Evolutionary conservation across 2,797 vertebrate species (phyloP), one percentile per base, ranked within the genome.

Genomic region (Lophotriccus pileatus): DNA sequence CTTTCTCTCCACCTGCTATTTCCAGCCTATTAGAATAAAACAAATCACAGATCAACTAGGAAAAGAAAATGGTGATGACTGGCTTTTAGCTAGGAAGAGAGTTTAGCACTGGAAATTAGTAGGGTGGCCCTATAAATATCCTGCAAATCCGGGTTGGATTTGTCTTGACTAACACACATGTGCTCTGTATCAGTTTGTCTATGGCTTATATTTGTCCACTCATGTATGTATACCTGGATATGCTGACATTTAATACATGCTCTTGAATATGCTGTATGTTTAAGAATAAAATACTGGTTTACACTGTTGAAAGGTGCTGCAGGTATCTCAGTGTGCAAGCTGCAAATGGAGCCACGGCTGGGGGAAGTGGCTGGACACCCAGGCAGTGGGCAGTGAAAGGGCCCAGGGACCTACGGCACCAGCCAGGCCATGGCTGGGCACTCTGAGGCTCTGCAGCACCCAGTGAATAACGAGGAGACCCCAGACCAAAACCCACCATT

Each of bases 21-120:
- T 49, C 64, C 24, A 36, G 7, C n/a, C 34, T 76, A 7, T 60
- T 68, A n/a, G 36, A 69, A 55, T 50, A 64, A 86, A 79, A 72
- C 34, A 58, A 5, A 30, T 81, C 37, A 37, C 14, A 53, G 12
- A 37, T 8, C 7, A 59, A 14, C 9, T 28, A 41, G 9, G 15
- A 13, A 41, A n/a, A 53, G 23, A 39, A 27, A 24, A 55, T 14
- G 2, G 2, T 3, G 4, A 6, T 1, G 2, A 3, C 4, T 72
- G 13, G 7, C 37, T 78, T 85, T 49, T 49, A 43, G 10, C 41
- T 76, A 10, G 59, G 34, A 79, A 66, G 68, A 30, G 11, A 30
- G 14, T 4, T 21, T 46, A 67, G 23, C 41, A 12, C 25, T 59
- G 30, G 27, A 70, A 85, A 34, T 34, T 25, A 12, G 18, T 32